A percentile compares a stretch with the other conserved stretches of the same genome.
Conservation (phyloP, 2,797 vertebrate genomes). For the Poeciliopsis infans region DNA sequence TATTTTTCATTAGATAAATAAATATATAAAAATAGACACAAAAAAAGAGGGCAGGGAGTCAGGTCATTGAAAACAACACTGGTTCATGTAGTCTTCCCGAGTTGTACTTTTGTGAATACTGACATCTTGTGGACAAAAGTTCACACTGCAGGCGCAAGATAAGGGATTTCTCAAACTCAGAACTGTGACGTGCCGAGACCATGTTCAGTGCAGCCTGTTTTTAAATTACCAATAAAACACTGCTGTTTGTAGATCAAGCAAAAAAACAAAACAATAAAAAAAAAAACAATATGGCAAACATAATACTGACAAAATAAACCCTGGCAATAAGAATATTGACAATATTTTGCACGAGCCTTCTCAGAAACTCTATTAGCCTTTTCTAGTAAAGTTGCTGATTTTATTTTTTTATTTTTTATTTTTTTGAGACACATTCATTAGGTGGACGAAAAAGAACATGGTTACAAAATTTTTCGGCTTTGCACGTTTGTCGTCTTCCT, state of each 20-base stretch:
- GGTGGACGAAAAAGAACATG: neutral
- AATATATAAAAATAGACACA: constrained; percentile 1
- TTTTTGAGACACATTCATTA: neutral
- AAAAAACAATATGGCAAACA: neutral
- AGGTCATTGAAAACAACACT: neutral
- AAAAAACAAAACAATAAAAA: neutral
- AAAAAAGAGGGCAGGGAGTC: constrained; percentile 13
- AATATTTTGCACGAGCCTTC: neutral
- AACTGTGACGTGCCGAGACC: neutral
- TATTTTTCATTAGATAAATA: neutral
- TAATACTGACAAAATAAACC: neutral
- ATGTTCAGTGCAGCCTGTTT: neutral
- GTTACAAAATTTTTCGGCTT: too few species aligned
- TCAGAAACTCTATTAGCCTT: neutral
- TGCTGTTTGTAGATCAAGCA: neutral
- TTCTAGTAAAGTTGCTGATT: neutral
- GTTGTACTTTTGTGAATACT: constrained; percentile 30
- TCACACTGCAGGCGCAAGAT: constrained; percentile 17
- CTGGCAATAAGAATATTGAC: neutral
- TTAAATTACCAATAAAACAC: neutral
- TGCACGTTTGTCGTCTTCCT: neutral
- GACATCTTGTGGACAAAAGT: constrained; percentile 53
- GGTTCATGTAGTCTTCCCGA: neutral
- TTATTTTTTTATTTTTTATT: neutral
- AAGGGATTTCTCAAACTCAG: neutral